A percentile compares a stretch with the other conserved stretches of the same genome.
Conservation (phyloP, 2,888 invertebrate genomes). For the Pocota personata region DNA sequence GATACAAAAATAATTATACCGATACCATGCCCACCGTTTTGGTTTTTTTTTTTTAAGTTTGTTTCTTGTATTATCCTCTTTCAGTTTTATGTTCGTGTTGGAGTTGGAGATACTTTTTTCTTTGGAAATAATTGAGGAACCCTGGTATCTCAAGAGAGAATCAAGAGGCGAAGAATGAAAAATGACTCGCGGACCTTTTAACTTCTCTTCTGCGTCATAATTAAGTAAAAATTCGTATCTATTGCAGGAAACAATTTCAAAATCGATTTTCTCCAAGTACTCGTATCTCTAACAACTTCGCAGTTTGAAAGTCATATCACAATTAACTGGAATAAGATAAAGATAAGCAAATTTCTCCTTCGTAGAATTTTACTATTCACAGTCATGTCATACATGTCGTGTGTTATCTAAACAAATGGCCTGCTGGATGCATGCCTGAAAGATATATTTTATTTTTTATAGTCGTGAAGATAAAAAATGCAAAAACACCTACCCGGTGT, state of each 20-base stretch:
- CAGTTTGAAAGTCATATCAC: slow-evolving; percentile 11
- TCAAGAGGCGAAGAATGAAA: neutral
- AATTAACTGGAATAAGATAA: slow-evolving; percentile 36
- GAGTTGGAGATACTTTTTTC: neutral
- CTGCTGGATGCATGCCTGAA: slow-evolving; percentile 27
- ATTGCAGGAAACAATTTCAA: neutral
- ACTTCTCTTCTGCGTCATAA: neutral
- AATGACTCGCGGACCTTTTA: neutral
- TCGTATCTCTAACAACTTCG: neutral
- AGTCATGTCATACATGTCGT: slow-evolving; percentile 47
- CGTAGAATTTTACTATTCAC: slow-evolving; percentile 20
- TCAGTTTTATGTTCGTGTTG: slow-evolving; percentile 21
- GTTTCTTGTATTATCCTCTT: slow-evolving; percentile 34
- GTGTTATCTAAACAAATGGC: slow-evolving; percentile 52
- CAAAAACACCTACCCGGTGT: slow-evolving; percentile 10
- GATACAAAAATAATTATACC: slow-evolving; percentile 68
- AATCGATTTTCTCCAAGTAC: slow-evolving; percentile 13
- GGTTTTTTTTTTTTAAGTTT: slow-evolving; percentile 6
- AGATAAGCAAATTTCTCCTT: slow-evolving; percentile 18
- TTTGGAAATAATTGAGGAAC: neutral
- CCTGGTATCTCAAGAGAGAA: neutral
- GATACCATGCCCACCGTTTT: slow-evolving; percentile 45
- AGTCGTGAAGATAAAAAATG: neutral
- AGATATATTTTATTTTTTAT: slow-evolving; percentile 18
- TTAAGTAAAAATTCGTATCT: neutral